Percentiles rank a stretch among this genome's conserved stretches.
These are phyloP conservation scores for Psittacula cyanocephala DNA, from an alignment of 2,113 vertebrate genomes.

Conservation along the genomic window DNA sequence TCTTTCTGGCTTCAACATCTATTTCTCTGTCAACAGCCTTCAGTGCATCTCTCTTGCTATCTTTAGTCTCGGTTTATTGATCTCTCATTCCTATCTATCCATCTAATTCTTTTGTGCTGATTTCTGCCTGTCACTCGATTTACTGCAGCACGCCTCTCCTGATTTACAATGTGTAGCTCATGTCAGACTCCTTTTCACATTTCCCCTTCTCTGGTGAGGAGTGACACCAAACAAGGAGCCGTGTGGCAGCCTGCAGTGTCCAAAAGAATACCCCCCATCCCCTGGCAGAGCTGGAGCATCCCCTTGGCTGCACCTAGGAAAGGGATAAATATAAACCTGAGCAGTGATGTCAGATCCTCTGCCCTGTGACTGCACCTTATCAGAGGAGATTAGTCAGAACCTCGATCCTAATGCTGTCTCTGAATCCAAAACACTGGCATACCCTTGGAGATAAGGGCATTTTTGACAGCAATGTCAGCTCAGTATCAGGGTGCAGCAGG, in stretches of 20 bases:
- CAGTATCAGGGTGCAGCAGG: neutral
- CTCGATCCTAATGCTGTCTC: neutral
- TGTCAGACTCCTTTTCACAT: neutral
- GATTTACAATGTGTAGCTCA: neutral
- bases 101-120: slow-evolving; percentile 28
- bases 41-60: slow-evolving; percentile 30
- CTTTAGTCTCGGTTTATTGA: slow-evolving; percentile 52
- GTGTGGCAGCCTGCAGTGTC: neutral
- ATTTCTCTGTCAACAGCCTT: slow-evolving; percentile 44
- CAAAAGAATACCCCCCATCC: neutral
- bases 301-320: neutral
- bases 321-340: neutral
- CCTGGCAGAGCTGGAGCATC: neutral
- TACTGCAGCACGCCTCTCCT: neutral
- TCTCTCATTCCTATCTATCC: slow-evolving; percentile 37
- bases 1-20: slow-evolving; percentile 23
- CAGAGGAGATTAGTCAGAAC: neutral
- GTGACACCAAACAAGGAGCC: neutral
- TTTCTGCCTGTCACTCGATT: slow-evolving; percentile 23
- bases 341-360: neutral
- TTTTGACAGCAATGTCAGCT: neutral
- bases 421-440: neutral
- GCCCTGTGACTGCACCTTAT: neutral
- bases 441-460: neutral
- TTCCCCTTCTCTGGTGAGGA: neutral